These are phyloP conservation scores for Atta cephalotes DNA, from an alignment of 1,140 invertebrate genomes.

Conservation along the genomic window DNA sequence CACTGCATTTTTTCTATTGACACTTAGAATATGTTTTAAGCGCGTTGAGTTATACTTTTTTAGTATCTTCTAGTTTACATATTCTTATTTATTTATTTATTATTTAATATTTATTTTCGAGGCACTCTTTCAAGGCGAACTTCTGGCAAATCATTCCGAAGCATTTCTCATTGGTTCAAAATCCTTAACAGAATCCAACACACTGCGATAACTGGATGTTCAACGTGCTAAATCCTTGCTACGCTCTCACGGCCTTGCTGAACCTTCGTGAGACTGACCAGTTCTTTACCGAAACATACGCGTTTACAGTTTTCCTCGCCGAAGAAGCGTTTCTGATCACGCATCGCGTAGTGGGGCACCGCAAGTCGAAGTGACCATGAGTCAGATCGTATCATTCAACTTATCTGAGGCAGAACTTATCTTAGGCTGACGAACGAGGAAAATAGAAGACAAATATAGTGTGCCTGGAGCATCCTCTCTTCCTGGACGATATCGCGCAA, in stretches of 20 bases:
- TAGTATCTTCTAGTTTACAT: background rate
- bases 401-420: background rate
- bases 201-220: background rate
- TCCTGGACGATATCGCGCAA: background rate
- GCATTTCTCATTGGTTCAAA: background rate
- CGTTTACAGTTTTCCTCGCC: slow-evolving; percentile 11
- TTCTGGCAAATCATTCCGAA: background rate
- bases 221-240: background rate
- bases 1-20: background rate
- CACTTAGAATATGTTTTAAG: background rate
- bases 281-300: background rate
- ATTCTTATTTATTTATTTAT: background rate
- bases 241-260: background rate
- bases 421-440: slow-evolving; percentile 3
- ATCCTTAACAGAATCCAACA: too few species aligned
- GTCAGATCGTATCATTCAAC: slow-evolving; percentile 4
- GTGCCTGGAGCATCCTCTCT: background rate
- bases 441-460: background rate
- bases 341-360: slow-evolving; percentile 1
- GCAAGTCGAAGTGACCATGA: background rate
- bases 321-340: background rate
- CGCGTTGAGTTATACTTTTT: background rate
- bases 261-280: slow-evolving; percentile 23
- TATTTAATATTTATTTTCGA: background rate
- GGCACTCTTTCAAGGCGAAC: background rate